Conservation (phyloP, 2,888 invertebrate genomes). For the Mythimna ferrago region DNA sequence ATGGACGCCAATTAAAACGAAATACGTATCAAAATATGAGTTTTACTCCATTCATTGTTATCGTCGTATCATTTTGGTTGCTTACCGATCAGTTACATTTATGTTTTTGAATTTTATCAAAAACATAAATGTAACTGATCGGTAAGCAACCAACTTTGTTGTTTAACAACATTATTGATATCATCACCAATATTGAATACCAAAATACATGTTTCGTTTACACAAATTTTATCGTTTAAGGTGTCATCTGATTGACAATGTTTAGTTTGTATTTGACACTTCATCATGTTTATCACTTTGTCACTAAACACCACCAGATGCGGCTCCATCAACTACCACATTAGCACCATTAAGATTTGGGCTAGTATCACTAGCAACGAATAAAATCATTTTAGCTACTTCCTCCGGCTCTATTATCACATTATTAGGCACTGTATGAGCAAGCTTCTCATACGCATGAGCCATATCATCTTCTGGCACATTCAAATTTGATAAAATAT, state of each 20-base stretch:
- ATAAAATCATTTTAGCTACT: slow-evolving; percentile 78
- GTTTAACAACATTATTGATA: slow-evolving; percentile 4
- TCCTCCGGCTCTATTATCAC: slow-evolving; percentile 79
- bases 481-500: slow-evolving; percentile 77
- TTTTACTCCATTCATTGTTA: slow-evolving; percentile 15
- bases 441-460: slow-evolving; percentile 70
- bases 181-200: neutral
- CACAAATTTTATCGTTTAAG: slow-evolving; percentile 12
- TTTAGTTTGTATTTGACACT: slow-evolving; percentile 4
- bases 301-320: slow-evolving; percentile 65
- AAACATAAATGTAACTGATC: slow-evolving; percentile 15
- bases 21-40: slow-evolving; percentile 26
- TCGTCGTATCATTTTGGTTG: neutral
- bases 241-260: neutral
- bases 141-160: slow-evolving; percentile 10
- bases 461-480: slow-evolving; percentile 74
- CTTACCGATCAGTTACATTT: slow-evolving; percentile 14
- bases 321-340: slow-evolving; percentile 74
- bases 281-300: slow-evolving; percentile 3
- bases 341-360: slow-evolving; percentile 76
- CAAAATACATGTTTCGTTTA: neutral
- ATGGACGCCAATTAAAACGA: slow-evolving; percentile 38
- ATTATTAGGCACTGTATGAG: slow-evolving; percentile 71
- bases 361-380: slow-evolving; percentile 74
- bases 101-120: slow-evolving; percentile 16